Evolutionary conservation across 1,140 invertebrate species (phyloP), one percentile per base, ranked within the genome.

Genomic region (Drosophila navojoa): DNA sequence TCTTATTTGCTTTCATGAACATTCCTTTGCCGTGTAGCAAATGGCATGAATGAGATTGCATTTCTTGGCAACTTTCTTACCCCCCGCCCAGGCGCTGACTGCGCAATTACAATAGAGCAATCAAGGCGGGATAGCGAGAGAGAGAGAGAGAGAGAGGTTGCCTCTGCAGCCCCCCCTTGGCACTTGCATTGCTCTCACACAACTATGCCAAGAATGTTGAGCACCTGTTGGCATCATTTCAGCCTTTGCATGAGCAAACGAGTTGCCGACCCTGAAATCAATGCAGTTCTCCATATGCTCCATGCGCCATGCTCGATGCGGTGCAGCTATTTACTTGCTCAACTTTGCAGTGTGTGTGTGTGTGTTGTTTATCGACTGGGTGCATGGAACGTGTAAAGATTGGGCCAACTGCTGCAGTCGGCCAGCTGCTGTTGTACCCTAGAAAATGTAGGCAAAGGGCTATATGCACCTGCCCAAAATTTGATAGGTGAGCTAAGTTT

Each of bases 161-260:
- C 25, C 61, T 29, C 16, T 42, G 27, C 5, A 42, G 2, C 45
- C 1, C 7, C 38, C 13, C 52, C 5, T n/a, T 38, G 13, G 5
- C 38, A 35, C 25, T 55, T 35, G 15, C 52, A 57, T 50, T 58
- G 35, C 61, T 44, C 69, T 64, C 9, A 5, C 49, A 19, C 40
- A 72, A 72, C 54, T 60, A 72, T 72, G 70, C 63, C 70, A 68
- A 72, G 70, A 68, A 72, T 72, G 70, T 32, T 68, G 63, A 72
- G 70, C 70, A 72, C 70, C 70, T 72, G 70, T 60, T 72, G 71
- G 66, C 71, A 74, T 69, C 40, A 61, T 70, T 74, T 62, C 38
- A n/a, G 29, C 27, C 63, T 53, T 27, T 16, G 42, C 47, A 32
- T 42, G 42, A 58, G 55, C 45, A 50, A 67, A 71, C 68, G 45